Evolutionary conservation across 2,888 invertebrate species (phyloP), one percentile per base, ranked within the genome.

Genomic region (Eupithecia tripunctaria): DNA sequence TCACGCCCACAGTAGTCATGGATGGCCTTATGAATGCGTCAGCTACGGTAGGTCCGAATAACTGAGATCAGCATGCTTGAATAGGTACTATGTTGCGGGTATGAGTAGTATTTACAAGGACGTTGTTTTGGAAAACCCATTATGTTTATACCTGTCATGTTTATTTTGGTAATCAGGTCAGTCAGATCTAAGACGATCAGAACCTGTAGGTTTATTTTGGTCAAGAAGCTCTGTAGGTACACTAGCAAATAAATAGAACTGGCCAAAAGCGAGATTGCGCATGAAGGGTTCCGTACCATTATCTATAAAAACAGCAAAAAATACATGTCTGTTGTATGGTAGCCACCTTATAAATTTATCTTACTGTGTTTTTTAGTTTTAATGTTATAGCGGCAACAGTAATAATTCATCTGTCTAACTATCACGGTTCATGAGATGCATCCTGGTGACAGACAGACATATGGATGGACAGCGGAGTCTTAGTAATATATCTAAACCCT

Each of bases 1-100:
- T 81, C 87, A 90, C 91, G 89, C 91, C 91, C 91, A 91, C 90
- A 74, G 79, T 85, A 79, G 82, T 86, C 86, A 86, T 85, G 85
- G 84, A 86, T 85, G 85, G 84, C 82, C 85, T 85, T 36, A 38
- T 8, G 80, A 82, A 86, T 88, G 85, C 89, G 89, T 89, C 87
- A 89, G 85, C 80, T 82, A 77, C 56, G 7, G 56, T 56, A 56
- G 77, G 81, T 82, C 77, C 83, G 83, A 86, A 78, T 65, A 7
- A 0, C 74, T 80, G 79, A 82, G 79, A 79, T 81, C 81, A 82
- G 78, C 38, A 70, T 62, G 65, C 73, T 70, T 64, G 73, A 51
- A 51, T 21, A 21, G 21, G 47, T 51, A 51, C 10, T 2, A n/a
- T 51, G 47, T 21, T 51, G 47, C 21, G 21, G 47, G n/a, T 59